Percentiles rank a stretch among this genome's conserved stretches.
These are phyloP conservation scores for Eutrigla gurnardus DNA, from an alignment of 2,797 vertebrate genomes.

Conservation along the genomic window DNA sequence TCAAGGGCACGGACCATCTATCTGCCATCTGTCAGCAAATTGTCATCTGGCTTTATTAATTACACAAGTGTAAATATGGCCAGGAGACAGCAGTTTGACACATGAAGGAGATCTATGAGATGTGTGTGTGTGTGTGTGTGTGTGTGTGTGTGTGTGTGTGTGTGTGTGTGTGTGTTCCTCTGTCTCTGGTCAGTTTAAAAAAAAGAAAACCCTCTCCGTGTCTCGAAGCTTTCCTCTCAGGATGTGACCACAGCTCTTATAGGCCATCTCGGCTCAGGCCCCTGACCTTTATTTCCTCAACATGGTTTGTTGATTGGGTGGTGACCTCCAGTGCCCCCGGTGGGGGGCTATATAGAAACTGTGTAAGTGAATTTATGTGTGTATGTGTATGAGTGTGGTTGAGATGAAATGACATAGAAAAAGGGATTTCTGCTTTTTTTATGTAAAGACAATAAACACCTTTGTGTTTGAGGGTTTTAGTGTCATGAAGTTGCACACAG, in stretches of 20 bases:
- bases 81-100: conserved; percentile 64
- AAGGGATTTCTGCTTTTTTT: not conserved
- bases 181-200: conserved; percentile 45
- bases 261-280: conserved; percentile 35
- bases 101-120: conserved; percentile 61
- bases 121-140: conserved; percentile 37
- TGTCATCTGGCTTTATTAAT: conserved; percentile 79
- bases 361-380: not conserved
- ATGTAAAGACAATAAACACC: not conserved
- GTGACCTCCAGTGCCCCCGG: conserved; percentile 30
- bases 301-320: conserved; percentile 39
- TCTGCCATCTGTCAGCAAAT: conserved; percentile 77
- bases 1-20: conserved; percentile 74
- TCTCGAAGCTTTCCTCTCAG: conserved; percentile 41
- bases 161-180: conserved; percentile 26
- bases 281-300: conserved; percentile 50
- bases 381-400: conserved; percentile 1
- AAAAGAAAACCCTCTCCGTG: conserved; percentile 24
- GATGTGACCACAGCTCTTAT: conserved; percentile 55
- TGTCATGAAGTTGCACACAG: not conserved
- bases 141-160: conserved; percentile 51
- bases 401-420: not conserved
- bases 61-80: conserved; percentile 75
- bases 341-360: conserved; percentile 3
- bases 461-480: not conserved